A percentile compares a stretch with the other conserved stretches of the same genome.
These are phyloP conservation scores for Protobothrops flavoviridis DNA, from an alignment of 2,113 vertebrate species.

Conservation along the genomic window DNA sequence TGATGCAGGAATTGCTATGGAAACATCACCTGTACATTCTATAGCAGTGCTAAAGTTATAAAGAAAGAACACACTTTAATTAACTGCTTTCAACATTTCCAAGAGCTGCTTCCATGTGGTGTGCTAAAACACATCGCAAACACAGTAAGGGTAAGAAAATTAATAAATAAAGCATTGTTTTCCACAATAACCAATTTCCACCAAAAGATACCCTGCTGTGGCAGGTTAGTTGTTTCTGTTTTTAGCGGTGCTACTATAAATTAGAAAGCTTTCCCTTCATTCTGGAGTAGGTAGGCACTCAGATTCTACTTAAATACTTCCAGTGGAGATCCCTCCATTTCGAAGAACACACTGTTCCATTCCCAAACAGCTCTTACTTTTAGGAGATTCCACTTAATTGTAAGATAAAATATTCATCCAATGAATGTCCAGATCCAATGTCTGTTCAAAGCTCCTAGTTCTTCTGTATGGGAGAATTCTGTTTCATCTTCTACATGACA, in stretches of 20 bases:
- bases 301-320: background rate
- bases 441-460: background rate
- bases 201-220: background rate
- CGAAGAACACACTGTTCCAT: background rate
- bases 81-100: conserved; percentile 8
- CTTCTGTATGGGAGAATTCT: background rate
- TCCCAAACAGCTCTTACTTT: background rate
- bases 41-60: conserved; percentile 14
- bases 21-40: conserved; percentile 28
- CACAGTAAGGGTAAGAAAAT: conserved; percentile 9
- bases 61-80: background rate
- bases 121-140: conserved; percentile 28
- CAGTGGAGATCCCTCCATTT: background rate
- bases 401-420: background rate
- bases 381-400: background rate
- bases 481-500: background rate
- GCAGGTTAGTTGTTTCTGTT: background rate
- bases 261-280: background rate
- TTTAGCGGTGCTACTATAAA: background rate
- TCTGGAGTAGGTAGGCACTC: background rate
- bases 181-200: background rate
- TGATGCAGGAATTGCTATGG: conserved; percentile 16
- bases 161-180: background rate
- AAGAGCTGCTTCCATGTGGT: background rate
- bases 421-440: background rate